Evolutionary conservation across 2,888 invertebrate genomes (phyloP).

Genomic region (Trichacis sp.): DNA sequence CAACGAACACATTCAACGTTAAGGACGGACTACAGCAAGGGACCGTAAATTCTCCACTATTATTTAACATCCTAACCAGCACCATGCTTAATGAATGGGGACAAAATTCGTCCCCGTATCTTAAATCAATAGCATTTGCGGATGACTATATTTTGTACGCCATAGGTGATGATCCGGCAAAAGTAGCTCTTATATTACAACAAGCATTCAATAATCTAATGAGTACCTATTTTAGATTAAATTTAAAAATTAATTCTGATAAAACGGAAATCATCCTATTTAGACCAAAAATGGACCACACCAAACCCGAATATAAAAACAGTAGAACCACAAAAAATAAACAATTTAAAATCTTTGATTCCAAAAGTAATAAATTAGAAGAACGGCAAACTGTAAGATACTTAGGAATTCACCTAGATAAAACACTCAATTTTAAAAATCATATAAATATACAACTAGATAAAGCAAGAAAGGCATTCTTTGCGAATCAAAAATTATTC

Average conservation of each 20-base stretch:
- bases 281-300: constrained; percentile 1
- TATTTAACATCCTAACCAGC: constrained; percentile 35
- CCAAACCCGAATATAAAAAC: no score
- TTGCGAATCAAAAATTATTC: constrained; percentile 16
- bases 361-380: not conserved
- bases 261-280: constrained; percentile 28
- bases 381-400: constrained; percentile 15
- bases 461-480: constrained; percentile 29
- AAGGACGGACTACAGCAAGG: constrained; percentile 40
- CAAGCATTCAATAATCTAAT: no score
- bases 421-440: constrained; percentile 13
- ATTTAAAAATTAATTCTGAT: constrained; percentile 12
- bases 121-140: constrained; percentile 29
- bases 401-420: constrained; percentile 14
- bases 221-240: no score
- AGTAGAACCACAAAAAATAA: constrained; percentile 12
- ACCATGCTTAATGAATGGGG: constrained; percentile 28
- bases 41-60: constrained; percentile 33
- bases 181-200: no score
- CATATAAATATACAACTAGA: constrained; percentile 15
- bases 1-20: constrained; percentile 2
- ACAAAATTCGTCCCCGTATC: constrained; percentile 12
- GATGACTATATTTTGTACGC: constrained; percentile 31
- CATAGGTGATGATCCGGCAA: not conserved
- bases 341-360: constrained; percentile 19